Conservation (phyloP, 1,140 invertebrate species). For the Latrodectus geometricus region DNA sequence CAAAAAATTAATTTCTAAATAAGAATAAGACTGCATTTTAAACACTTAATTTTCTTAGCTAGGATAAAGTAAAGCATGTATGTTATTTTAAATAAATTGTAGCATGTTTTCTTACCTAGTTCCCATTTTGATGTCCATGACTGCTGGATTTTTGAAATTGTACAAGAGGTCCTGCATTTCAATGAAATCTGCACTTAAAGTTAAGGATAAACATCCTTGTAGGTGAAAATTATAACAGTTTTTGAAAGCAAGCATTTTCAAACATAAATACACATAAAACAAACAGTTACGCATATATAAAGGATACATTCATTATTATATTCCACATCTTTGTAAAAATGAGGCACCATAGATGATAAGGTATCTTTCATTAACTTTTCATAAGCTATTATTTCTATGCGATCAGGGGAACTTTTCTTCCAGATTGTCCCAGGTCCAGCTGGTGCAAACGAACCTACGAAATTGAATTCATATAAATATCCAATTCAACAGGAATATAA, state of each 20-base stretch:
- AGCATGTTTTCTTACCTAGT: constrained; percentile 72
- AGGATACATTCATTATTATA: constrained; percentile 83
- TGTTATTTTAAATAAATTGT: neutral
- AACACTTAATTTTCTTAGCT: no score
- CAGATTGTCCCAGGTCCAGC: constrained; percentile 93
- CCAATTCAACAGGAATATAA: neutral
- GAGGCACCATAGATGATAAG: constrained; percentile 83
- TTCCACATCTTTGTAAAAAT: constrained; percentile 87
- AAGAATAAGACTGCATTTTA: no score
- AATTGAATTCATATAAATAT: neutral
- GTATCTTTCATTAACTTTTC: constrained; percentile 82
- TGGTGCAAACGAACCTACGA: constrained; percentile 88
- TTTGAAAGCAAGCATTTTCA: no score
- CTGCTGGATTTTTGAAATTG: constrained; percentile 85
- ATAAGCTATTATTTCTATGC: constrained; percentile 79
- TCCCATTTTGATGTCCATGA: constrained; percentile 95
- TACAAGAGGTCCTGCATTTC: constrained; percentile 89
- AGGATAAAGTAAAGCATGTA: no score
- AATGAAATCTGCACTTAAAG: constrained; percentile 76
- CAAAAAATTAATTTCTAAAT: no score
- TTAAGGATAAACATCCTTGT: constrained; percentile 9
- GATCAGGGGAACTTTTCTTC: constrained; percentile 81
- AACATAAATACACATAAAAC: no score
- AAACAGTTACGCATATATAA: constrained; percentile 57
- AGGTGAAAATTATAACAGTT: neutral